These are phyloP conservation scores for Amazona finschi DNA, from an alignment of 2,797 vertebrate species.

Conservation along the genomic window DNA sequence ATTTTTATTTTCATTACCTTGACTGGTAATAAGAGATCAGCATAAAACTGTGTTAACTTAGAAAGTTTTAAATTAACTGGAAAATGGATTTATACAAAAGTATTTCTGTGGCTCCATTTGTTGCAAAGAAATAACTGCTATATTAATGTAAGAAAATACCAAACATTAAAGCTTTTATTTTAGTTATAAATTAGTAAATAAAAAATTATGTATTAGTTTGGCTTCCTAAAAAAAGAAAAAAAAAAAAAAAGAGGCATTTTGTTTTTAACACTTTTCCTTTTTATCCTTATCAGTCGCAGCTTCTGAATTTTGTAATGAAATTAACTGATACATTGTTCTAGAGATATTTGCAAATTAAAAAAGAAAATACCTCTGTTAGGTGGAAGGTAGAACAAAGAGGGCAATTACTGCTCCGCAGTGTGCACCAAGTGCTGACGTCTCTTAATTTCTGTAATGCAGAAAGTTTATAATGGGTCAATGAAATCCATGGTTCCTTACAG, in stretches of 20 bases:
- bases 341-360: background rate
- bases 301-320: background rate
- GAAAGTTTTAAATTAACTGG: constrained; percentile 50
- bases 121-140: background rate
- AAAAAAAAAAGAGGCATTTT: background rate
- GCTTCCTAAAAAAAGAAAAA: background rate
- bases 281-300: background rate
- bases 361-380: background rate
- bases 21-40: constrained; percentile 21
- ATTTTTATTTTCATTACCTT: constrained; percentile 61
- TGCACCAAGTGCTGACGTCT: background rate
- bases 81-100: background rate
- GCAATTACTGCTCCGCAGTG: background rate
- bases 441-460: background rate
- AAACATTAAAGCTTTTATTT: background rate
- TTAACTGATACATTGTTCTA: background rate
- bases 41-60: constrained; percentile 41
- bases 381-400: background rate
- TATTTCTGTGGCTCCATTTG: background rate
- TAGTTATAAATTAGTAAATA: background rate
- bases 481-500: background rate
- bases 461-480: background rate
- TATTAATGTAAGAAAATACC: background rate
- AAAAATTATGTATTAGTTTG: background rate
- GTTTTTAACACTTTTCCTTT: background rate